A percentile compares a stretch with the other conserved stretches of the same genome.
These are phyloP conservation scores for Nothobranchius kuhntae DNA, from an alignment of 2,113 vertebrate genomes.

Conservation along the genomic window DNA sequence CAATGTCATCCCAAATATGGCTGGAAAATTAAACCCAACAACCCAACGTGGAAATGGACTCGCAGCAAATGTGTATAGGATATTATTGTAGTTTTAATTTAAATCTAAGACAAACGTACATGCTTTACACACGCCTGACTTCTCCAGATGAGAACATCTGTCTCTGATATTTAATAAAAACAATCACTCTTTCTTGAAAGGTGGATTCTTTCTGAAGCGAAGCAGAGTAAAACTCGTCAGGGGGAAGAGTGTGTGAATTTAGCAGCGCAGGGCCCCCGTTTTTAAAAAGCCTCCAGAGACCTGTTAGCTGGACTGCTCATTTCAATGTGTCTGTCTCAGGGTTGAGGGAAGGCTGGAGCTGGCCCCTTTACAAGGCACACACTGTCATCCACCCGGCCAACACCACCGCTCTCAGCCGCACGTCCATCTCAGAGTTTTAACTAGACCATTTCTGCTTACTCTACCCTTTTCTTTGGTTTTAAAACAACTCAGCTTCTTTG, in stretches of 20 bases:
- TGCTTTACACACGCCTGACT: conserved; percentile 4
- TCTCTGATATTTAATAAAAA: conserved; percentile 2
- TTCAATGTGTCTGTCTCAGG: conserved; percentile 84
- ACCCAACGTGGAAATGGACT: conserved; percentile 66
- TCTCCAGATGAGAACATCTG: neutral
- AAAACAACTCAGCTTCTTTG: neutral
- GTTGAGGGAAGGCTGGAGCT: conserved; percentile 70
- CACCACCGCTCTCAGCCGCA: conserved; percentile 56
- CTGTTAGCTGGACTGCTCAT: conserved; percentile 84
- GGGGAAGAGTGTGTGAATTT: conserved; percentile 83
- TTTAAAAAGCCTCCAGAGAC: conserved; percentile 85
- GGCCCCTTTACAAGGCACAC: conserved; percentile 62
- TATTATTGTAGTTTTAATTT: conserved; percentile 1
- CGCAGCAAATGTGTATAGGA: conserved; percentile 32
- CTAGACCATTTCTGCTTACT: conserved; percentile 73
- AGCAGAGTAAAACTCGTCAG: conserved; percentile 59
- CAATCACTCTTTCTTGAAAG: conserved; percentile 15
- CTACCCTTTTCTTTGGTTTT: conserved; percentile 53
- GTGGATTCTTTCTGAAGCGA: conserved; percentile 17
- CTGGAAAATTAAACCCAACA: conserved; percentile 73
- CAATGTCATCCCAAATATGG: conserved; percentile 79
- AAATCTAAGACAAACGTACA: neutral
- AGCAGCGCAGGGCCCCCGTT: conserved; percentile 78
- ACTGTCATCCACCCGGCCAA: conserved; percentile 39
- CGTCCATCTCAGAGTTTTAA: conserved; percentile 74